These are phyloP conservation scores for Temnothorax nylanderi DNA, from an alignment of 1,140 invertebrate genomes.

Conservation along the genomic window DNA sequence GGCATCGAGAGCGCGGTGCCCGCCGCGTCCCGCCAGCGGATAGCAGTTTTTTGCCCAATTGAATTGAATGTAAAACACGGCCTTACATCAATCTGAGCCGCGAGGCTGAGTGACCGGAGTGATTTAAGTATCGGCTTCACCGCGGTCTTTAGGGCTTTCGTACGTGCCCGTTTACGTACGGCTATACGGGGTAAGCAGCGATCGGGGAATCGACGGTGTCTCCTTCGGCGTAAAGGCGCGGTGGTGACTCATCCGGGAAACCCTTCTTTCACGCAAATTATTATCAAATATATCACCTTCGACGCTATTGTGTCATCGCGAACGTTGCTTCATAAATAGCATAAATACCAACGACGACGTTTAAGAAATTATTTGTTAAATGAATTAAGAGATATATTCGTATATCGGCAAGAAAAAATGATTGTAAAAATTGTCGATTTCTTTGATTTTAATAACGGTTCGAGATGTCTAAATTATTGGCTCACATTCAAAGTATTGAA, in stretches of 20 bases:
- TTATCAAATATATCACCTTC: background rate
- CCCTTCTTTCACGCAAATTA: background rate
- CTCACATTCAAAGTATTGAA: background rate
- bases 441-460: background rate
- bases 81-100: conserved; percentile 85
- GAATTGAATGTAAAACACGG: conserved; percentile 86
- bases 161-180: conserved; percentile 53
- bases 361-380: background rate
- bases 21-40: conserved; percentile 74
- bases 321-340: background rate
- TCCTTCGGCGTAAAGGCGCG: conserved; percentile 49
- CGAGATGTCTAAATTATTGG: background rate
- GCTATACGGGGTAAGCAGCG: background rate
- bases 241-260: conserved; percentile 13
- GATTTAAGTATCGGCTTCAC: conserved; percentile 82
- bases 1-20: conserved; percentile 23
- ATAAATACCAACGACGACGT: background rate
- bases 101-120: conserved; percentile 83
- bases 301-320: background rate
- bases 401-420: background rate
- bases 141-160: conserved; percentile 77
- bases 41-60: conserved; percentile 84
- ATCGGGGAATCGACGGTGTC: conserved; percentile 38
- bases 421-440: background rate
- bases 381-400: background rate